A percentile compares a stretch with the other conserved stretches of the same genome.
phyloP scores from a whole-genome alignment of 2,797 vertebrate species.

The Rhabdophis nuchalis region DNA sequence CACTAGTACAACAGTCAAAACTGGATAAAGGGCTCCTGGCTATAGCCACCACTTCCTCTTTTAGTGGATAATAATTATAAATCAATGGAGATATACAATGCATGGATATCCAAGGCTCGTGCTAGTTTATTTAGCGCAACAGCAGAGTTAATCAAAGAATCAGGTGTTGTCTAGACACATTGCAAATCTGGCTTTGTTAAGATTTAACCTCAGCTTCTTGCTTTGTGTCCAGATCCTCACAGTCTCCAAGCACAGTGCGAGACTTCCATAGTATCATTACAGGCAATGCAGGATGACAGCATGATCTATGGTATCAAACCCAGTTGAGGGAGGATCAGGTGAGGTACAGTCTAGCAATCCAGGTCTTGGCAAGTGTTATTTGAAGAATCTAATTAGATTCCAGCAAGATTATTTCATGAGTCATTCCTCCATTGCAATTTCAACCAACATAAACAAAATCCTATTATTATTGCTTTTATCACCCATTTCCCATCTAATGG shows the following conservation, averaged over 20 bases:
- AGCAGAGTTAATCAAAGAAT: background rate
- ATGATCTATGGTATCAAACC: background rate
- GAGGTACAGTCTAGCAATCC: background rate
- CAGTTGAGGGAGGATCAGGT: background rate
- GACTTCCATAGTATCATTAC: background rate
- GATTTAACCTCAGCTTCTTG: background rate
- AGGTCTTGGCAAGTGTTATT: background rate
- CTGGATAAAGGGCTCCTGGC: background rate
- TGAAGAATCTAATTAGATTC: background rate
- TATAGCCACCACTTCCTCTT: background rate
- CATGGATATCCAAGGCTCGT: background rate
- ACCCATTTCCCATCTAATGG: background rate
- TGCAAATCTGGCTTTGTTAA: background rate
- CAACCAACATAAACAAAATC: constrained; percentile 19
- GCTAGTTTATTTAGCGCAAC: background rate
- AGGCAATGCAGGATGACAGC: background rate
- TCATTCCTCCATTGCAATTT: background rate
- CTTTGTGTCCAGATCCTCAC: background rate
- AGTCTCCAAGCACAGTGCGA: background rate
- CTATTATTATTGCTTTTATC: background rate
- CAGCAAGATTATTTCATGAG: background rate
- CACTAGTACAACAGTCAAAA: background rate
- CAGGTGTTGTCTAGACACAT: background rate
- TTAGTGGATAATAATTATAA: background rate
- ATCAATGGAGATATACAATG: background rate